A percentile compares a stretch with the other conserved stretches of the same genome.
Conservation (phyloP, 2,797 vertebrate species). For the Balearica regulorum region DNA sequence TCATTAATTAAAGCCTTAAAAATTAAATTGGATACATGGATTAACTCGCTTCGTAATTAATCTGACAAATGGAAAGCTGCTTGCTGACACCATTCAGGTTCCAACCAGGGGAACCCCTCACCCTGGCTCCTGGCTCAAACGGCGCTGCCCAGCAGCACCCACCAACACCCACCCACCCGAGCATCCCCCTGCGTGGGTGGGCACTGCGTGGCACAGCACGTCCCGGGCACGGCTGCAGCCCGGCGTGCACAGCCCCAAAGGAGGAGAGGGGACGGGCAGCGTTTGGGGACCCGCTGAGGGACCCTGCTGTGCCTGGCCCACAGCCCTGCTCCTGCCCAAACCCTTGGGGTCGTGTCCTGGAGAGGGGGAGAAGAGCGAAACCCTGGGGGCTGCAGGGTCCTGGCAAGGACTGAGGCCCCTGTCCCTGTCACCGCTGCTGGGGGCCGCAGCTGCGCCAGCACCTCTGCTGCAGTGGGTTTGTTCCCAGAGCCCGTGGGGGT, state of each 20-base stretch:
- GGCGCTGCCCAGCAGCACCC: background rate
- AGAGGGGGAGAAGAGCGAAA: background rate
- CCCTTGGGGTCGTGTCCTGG: background rate
- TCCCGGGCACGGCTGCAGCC: background rate
- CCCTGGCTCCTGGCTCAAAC: background rate
- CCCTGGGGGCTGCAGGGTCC: fast-evolving
- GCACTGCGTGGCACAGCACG: fast-evolving
- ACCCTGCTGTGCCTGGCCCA: background rate
- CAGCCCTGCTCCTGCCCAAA: background rate
- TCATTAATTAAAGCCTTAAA: constrained; percentile 13
- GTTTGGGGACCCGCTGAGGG: background rate
- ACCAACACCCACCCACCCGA: background rate
- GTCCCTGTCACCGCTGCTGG: fast-evolving
- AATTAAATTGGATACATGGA: background rate
- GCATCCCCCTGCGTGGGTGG: fast-evolving
- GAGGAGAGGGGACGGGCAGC: background rate
- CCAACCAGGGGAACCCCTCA: background rate
- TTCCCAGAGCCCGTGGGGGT: fast-evolving
- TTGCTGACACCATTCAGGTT: background rate
- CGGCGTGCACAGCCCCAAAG: fast-evolving
- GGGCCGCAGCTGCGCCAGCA: background rate
- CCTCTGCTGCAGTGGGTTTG: background rate
- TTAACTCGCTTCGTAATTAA: background rate
- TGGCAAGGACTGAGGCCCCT: no score
- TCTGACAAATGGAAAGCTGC: background rate